Percentiles rank a stretch among this genome's conserved stretches.
Conservation (phyloP, 1,140 invertebrate species). For the Stratiolaelaps scimitus region DNA sequence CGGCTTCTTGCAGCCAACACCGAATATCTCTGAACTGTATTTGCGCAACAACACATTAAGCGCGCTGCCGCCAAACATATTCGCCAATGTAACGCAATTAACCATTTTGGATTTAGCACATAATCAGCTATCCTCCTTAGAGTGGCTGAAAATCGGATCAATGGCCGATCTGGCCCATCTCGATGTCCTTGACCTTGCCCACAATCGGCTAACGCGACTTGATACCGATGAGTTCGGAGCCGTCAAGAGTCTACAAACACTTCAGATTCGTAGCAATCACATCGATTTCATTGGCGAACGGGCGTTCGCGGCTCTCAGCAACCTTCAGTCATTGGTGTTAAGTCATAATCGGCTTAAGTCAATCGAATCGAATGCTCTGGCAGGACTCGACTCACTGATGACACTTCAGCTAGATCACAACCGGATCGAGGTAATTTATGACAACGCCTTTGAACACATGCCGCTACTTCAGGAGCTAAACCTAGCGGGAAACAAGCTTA, state of each 20-base stretch:
- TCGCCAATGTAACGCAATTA: conserved; percentile 62
- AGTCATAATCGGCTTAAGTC: no score
- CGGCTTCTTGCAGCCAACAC: conserved; percentile 62
- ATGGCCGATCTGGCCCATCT: conserved; percentile 73
- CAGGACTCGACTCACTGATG: conserved; percentile 33
- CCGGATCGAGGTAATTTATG: conserved; percentile 58
- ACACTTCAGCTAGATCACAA: conserved; percentile 61
- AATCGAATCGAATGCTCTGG: no score
- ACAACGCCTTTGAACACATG: conserved; percentile 65
- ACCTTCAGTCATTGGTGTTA: no score
- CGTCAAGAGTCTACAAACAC: conserved; percentile 62
- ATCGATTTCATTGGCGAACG: no score
- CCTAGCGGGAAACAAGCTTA: conserved; percentile 62
- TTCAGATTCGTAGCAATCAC: no score
- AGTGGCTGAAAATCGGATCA: conserved; percentile 59
- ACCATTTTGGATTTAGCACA: conserved; percentile 69
- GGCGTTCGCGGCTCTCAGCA: no score
- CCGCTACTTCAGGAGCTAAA: conserved; percentile 64
- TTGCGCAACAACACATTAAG: conserved; percentile 69
- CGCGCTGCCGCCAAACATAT: conserved; percentile 59
- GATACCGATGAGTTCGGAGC: conserved; percentile 67
- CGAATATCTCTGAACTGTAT: conserved; percentile 66
- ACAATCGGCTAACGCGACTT: conserved; percentile 64
- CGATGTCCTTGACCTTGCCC: conserved; percentile 66
- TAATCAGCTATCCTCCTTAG: conserved; percentile 64